A percentile compares a stretch with the other conserved stretches of the same genome.
Evolutionary conservation across 2,888 invertebrate species (phyloP).

Genomic region (Aquatica leii): DNA sequence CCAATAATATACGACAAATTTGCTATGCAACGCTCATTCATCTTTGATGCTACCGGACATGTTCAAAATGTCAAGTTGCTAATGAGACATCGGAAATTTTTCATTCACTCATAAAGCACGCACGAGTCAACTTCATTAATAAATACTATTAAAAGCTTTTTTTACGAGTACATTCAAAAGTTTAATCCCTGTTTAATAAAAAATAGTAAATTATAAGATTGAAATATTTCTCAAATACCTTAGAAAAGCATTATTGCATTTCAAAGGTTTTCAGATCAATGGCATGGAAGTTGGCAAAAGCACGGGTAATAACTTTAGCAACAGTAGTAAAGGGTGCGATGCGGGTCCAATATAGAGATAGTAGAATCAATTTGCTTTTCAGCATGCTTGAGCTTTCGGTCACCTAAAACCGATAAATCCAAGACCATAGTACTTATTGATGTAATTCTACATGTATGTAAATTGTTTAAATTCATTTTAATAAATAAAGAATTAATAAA

Average conservation of each 20-base stretch:
- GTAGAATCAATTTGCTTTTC: conserved; percentile 53
- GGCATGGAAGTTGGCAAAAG: conserved; percentile 32
- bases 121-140: too few relatives aligned
- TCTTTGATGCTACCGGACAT: neutral
- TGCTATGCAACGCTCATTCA: conserved; percentile 9
- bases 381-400: conserved; percentile 47
- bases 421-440: conserved; percentile 24
- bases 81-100: neutral
- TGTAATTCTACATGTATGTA: conserved; percentile 21
- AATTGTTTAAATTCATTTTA: neutral
- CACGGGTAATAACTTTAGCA: conserved; percentile 39
- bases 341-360: conserved; percentile 44
- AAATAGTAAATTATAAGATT: neutral
- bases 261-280: conserved; percentile 17
- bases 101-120: neutral
- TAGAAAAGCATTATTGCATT: conserved; percentile 10
- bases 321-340: conserved; percentile 35
- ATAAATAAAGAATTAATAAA: neutral
- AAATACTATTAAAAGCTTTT: too few relatives aligned
- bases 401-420: conserved; percentile 51
- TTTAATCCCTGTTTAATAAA: too few relatives aligned
- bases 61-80: neutral
- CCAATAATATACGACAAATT: conserved; percentile 30
- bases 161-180: too few relatives aligned
- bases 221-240: conserved; percentile 7